A percentile compares a stretch with the other conserved stretches of the same genome.
Conservation (phyloP, 53 echinoderm and acorn worm genomes). For the Zoroaster sp. region DNA sequence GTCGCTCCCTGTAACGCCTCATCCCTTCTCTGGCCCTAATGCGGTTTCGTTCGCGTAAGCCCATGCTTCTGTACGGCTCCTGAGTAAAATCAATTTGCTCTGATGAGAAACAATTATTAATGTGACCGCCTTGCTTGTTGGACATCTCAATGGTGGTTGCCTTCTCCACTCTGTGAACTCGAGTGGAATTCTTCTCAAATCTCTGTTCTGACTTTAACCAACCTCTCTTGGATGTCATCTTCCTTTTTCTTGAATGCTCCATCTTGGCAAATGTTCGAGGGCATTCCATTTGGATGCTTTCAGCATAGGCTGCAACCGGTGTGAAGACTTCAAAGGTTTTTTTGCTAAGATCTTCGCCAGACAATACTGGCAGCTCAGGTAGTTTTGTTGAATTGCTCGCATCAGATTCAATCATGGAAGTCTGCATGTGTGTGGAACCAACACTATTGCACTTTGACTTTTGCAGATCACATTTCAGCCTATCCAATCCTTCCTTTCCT, state of each 20-base stretch:
- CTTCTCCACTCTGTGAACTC: too few species aligned
- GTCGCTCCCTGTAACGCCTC: slow-evolving; percentile 31
- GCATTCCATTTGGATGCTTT: not conserved
- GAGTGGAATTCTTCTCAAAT: not conserved
- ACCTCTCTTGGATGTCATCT: not conserved
- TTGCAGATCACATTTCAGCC: not conserved
- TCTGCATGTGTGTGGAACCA: not conserved
- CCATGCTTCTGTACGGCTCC: slow-evolving; percentile 47
- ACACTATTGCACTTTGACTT: not conserved
- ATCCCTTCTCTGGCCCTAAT: slow-evolving; percentile 37
- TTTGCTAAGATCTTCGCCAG: not conserved
- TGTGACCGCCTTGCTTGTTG: not conserved
- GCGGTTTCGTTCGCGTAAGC: slow-evolving; percentile 27
- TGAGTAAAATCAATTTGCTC: slow-evolving; percentile 16
- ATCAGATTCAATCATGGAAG: not conserved
- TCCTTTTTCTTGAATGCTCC: not conserved
- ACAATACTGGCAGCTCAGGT: not conserved
- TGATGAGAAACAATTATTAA: not conserved
- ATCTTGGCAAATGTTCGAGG: not conserved
- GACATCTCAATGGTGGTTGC: not conserved
- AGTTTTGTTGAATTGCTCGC: not conserved
- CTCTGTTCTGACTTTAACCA: not conserved
- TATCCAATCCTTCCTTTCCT: not conserved
- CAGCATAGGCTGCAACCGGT: slow-evolving; percentile 5
- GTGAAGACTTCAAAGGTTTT: slow-evolving; percentile 13